Evolutionary conservation across 2,888 invertebrate genomes (phyloP).

Genomic region (Dryomyza anilis): DNA sequence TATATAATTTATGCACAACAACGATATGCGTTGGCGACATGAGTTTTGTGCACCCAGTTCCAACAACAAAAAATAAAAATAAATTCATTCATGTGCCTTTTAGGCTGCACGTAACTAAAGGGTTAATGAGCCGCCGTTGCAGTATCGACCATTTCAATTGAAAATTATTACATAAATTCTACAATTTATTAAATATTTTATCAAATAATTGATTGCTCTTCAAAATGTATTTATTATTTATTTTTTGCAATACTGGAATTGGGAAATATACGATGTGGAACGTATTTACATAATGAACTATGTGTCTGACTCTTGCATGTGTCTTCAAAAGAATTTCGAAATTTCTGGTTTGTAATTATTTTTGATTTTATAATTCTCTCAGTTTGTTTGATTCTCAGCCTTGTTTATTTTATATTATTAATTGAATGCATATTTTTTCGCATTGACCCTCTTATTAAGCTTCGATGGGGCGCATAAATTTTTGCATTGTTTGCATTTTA

Average conservation of each 20-base stretch:
- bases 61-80: not conserved
- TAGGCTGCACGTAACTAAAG: not conserved
- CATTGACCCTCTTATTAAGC: no score
- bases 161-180: no score
- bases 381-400: not conserved
- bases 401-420: no score
- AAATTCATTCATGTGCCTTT: slow-evolving; percentile 5
- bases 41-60: not conserved
- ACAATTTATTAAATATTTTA: no score
- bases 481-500: no score
- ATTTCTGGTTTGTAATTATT: slow-evolving; percentile 1
- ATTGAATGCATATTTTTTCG: no score
- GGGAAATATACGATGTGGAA: no score
- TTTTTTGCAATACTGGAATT: no score
- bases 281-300: not conserved
- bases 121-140: slow-evolving; percentile 7
- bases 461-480: no score
- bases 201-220: no score
- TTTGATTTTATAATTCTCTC: not conserved
- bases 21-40: not conserved
- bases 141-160: slow-evolving; percentile 6
- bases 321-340: no score
- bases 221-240: not conserved
- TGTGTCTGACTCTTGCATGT: not conserved
- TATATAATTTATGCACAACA: not conserved